These are phyloP conservation scores for Spisula solida DNA, from an alignment of 2,888 invertebrate species.

Conservation along the genomic window DNA sequence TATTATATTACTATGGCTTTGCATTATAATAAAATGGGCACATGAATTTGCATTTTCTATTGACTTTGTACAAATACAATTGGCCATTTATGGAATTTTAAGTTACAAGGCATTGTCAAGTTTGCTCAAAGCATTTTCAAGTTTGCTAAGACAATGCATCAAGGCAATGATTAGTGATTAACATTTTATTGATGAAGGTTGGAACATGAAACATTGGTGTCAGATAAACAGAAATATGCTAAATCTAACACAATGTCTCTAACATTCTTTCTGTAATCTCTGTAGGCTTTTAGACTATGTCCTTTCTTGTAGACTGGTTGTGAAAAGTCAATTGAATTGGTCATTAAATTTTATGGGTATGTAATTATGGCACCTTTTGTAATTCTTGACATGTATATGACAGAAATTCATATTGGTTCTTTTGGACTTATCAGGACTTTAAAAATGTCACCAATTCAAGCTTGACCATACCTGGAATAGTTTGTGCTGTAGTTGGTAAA, in stretches of 20 bases:
- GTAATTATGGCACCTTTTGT: conserved; percentile 12
- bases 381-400: conserved; percentile 12
- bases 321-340: conserved; percentile 27
- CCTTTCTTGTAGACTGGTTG: neutral
- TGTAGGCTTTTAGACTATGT: neutral
- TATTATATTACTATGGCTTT: no score
- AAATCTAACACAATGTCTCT: neutral
- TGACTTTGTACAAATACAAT: no score
- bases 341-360: neutral
- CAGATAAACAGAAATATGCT: neutral
- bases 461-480: neutral
- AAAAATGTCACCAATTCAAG: neutral
- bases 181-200: no score
- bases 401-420: neutral
- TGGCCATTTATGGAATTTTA: no score
- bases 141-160: no score
- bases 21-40: no score
- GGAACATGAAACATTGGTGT: neutral
- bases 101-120: no score
- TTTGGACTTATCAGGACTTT: neutral
- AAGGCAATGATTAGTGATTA: no score
- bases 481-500: no score
- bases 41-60: no score
- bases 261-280: neutral
- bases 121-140: no score